These are phyloP conservation scores for Aphis craccivora DNA, from an alignment of 1,140 invertebrate genomes.

Conservation along the genomic window DNA sequence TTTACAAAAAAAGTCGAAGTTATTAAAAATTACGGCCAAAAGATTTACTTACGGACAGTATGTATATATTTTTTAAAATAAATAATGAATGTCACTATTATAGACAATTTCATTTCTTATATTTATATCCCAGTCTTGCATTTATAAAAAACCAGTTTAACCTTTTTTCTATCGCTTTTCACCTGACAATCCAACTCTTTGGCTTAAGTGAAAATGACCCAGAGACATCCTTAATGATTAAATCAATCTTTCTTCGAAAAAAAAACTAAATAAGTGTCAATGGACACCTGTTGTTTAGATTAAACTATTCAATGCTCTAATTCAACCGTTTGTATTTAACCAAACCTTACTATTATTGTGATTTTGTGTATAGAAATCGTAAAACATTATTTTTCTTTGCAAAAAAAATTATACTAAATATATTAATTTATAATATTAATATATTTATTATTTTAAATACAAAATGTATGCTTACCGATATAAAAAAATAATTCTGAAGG, in stretches of 20 bases:
- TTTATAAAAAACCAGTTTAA: no score
- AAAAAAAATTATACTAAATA: not conserved
- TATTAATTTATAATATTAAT: not conserved
- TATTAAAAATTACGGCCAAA: no score
- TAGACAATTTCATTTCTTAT: no score
- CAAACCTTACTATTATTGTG: not conserved
- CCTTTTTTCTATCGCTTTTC: no score
- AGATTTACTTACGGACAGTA: no score
- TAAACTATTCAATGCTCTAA: not conserved
- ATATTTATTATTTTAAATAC: not conserved
- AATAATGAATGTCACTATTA: no score
- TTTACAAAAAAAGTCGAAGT: no score
- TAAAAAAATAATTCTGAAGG: conserved; percentile 78
- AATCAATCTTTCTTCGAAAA: not conserved
- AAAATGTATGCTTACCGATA: conserved; percentile 69
- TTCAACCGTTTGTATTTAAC: not conserved
- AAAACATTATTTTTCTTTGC: not conserved
- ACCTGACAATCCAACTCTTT: not conserved
- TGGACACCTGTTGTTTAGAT: not conserved
- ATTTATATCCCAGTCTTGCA: no score
- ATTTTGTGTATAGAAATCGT: not conserved
- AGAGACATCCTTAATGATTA: not conserved
- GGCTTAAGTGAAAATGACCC: not conserved
- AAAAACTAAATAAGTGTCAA: not conserved
- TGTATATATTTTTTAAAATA: no score